A percentile compares a stretch with the other conserved stretches of the same genome.
phyloP scores from a whole-genome alignment of 2,888 invertebrate genomes.

The Chloromyia formosa region DNA sequence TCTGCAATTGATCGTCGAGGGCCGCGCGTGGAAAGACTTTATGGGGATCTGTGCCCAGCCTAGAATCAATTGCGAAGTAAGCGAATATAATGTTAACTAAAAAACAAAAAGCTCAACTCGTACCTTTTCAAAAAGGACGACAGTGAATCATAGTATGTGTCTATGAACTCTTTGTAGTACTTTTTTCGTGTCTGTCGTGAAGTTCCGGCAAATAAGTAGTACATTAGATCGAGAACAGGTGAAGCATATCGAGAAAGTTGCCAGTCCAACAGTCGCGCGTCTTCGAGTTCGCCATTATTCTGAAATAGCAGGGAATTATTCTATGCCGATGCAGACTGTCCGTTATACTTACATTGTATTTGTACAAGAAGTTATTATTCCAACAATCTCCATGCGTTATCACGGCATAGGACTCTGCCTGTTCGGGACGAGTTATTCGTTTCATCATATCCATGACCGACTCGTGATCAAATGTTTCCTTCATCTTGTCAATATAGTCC shows the following conservation, averaged over 20 bases:
- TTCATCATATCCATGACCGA: slow-evolving; percentile 53
- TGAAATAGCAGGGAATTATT: slow-evolving; percentile 43
- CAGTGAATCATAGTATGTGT: slow-evolving; percentile 56
- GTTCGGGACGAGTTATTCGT: slow-evolving; percentile 51
- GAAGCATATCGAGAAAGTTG: slow-evolving; percentile 60
- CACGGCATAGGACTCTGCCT: slow-evolving; percentile 59
- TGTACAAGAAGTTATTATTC: slow-evolving; percentile 61
- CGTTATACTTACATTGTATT: slow-evolving; percentile 48
- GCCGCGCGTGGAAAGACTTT: slow-evolving; percentile 54
- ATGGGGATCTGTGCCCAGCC: slow-evolving; percentile 55
- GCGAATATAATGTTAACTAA: too few relatives aligned
- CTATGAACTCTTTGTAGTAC: slow-evolving; percentile 54
- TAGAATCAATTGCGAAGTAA: too few relatives aligned
- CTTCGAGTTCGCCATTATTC: slow-evolving; percentile 51
- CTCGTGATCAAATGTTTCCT: slow-evolving; percentile 52
- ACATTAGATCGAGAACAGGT: slow-evolving; percentile 58
- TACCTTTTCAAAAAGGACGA: slow-evolving; percentile 55
- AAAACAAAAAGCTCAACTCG: too few relatives aligned
- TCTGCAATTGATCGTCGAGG: slow-evolving; percentile 55
- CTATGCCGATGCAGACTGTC: slow-evolving; percentile 1
- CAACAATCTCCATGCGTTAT: slow-evolving; percentile 62
- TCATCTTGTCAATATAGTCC: slow-evolving; percentile 49
- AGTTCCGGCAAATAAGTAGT: slow-evolving; percentile 58
- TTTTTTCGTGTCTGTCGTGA: slow-evolving; percentile 54
- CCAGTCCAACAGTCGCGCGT: slow-evolving; percentile 60